Evolutionary conservation across 2,888 invertebrate species (phyloP).

Genomic region (Sepioteuthis lessoniana): DNA sequence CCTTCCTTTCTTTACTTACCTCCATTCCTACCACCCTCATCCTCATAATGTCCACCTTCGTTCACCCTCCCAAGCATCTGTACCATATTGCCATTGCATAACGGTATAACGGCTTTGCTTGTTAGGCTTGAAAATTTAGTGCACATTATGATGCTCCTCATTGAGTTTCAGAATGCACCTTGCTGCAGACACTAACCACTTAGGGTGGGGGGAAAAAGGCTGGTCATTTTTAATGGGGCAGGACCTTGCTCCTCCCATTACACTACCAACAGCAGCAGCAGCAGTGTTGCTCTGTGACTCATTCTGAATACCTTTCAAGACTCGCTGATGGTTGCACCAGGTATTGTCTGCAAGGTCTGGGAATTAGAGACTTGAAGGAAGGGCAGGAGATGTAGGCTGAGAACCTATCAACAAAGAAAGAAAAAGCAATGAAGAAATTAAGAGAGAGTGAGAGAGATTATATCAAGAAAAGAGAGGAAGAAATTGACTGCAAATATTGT

Average conservation of each 20-base stretch:
- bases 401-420: neutral
- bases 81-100: neutral
- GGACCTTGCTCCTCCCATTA: neutral
- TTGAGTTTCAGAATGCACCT: neutral
- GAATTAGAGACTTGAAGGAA: neutral
- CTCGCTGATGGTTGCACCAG: conserved; percentile 33
- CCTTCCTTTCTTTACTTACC: neutral
- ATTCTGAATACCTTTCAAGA: neutral
- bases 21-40: neutral
- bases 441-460: neutral
- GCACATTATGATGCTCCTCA: neutral
- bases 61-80: neutral
- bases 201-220: neutral
- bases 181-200: neutral
- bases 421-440: neutral
- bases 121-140: neutral
- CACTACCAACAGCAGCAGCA: neutral
- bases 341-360: conserved; percentile 23
- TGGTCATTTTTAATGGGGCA: neutral
- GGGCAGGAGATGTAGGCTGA: neutral
- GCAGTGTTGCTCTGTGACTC: neutral
- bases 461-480: neutral
- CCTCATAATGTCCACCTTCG: neutral
- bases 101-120: neutral
- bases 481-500: neutral